Percentiles rank a stretch among this genome's conserved stretches.
phyloP scores from a whole-genome alignment of 2,888 invertebrate genomes.

The Nomada fucata region DNA sequence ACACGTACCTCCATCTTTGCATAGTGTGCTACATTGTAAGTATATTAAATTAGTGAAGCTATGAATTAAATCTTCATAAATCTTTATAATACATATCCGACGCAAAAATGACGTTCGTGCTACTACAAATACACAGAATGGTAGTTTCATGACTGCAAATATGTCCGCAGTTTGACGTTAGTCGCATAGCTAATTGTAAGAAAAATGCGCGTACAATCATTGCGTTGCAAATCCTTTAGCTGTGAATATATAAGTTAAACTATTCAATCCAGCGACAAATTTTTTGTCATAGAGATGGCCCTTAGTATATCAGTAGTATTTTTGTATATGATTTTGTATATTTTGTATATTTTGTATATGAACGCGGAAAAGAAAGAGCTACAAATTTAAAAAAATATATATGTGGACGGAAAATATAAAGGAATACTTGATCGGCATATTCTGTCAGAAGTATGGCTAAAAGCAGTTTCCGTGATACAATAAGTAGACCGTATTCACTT shows the following conservation, averaged over 20 bases:
- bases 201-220: too few relatives aligned
- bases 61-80: not conserved
- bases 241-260: too few relatives aligned
- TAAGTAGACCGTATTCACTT: constrained; percentile 49
- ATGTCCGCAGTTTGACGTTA: too few relatives aligned
- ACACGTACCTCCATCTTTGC: constrained; percentile 76
- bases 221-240: too few relatives aligned
- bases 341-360: too few relatives aligned
- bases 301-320: too few relatives aligned
- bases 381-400: not conserved
- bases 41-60: constrained; percentile 3
- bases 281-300: too few relatives aligned
- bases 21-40: constrained; percentile 76
- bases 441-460: not conserved
- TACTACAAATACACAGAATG: too few relatives aligned
- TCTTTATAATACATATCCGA: not conserved
- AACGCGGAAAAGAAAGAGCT: not conserved
- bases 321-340: too few relatives aligned
- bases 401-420: not conserved
- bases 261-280: too few relatives aligned
- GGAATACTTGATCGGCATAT: not conserved
- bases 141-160: too few relatives aligned
- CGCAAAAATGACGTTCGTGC: not conserved
- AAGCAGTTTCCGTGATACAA: not conserved
- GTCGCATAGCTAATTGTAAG: too few relatives aligned